Evolutionary conservation across 2,113 vertebrate genomes (phyloP).

Genomic region (Dendrocopos noguchii): DNA sequence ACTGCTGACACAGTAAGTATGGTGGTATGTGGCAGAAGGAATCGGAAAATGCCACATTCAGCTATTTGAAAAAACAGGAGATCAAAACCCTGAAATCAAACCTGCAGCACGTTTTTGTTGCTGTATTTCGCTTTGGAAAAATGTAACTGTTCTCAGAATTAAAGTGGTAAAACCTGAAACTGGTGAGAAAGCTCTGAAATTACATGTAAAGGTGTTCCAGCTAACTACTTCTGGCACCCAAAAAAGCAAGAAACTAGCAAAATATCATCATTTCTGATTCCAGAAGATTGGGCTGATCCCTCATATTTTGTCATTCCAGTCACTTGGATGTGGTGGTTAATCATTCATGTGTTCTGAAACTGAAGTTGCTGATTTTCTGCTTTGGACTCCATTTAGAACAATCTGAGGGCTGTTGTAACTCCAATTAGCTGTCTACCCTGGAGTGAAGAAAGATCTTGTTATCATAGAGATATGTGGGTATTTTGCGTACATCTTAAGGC

Average conservation of each 20-base stretch:
- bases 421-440: background rate
- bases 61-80: background rate
- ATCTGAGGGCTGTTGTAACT: background rate
- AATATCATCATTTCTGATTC: background rate
- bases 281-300: background rate
- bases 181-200: background rate
- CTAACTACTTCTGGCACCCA: background rate
- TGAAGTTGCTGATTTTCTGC: background rate
- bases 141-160: background rate
- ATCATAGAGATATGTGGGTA: background rate
- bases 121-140: background rate
- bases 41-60: background rate
- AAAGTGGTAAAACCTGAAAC: background rate
- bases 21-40: background rate
- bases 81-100: background rate
- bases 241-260: background rate
- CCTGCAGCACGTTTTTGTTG: background rate
- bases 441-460: background rate
- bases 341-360: background rate
- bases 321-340: background rate
- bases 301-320: background rate
- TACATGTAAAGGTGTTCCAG: background rate
- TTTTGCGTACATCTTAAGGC: background rate
- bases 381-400: background rate
- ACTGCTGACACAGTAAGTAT: background rate